Conservation (phyloP, 2,113 vertebrate species). For the Macheiramphus alcinus region DNA sequence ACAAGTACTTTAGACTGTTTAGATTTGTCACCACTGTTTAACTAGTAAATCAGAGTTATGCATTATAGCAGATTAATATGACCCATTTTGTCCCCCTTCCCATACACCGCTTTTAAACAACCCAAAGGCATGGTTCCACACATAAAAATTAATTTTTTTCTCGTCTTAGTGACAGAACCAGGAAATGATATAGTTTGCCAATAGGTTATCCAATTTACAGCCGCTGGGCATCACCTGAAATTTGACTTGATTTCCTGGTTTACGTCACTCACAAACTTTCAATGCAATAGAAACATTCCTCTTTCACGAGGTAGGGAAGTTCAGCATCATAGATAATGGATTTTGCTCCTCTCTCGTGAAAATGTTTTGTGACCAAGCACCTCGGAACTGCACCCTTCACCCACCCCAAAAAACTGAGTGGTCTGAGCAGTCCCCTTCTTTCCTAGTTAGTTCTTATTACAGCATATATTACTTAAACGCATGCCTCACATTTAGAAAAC, state of each 20-base stretch:
- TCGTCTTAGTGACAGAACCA: background rate
- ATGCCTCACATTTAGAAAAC: background rate
- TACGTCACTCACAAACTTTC: background rate
- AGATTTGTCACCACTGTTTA: background rate
- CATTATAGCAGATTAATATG: background rate
- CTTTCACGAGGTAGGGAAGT: background rate
- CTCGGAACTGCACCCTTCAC: background rate
- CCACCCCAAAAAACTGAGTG: background rate
- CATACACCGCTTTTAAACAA: background rate
- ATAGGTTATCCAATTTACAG: background rate
- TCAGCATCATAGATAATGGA: background rate
- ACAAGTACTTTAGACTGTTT: background rate
- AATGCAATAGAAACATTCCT: background rate
- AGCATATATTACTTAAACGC: background rate
- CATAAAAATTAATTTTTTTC: background rate
- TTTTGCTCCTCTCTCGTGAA: background rate
- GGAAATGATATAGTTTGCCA: background rate
- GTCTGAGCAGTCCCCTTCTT: background rate
- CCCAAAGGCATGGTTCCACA: background rate
- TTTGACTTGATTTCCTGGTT: background rate
- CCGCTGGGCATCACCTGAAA: background rate
- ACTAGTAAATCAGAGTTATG: background rate
- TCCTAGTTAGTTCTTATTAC: background rate
- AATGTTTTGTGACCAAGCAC: background rate
- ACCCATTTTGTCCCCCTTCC: background rate